These are phyloP conservation scores for Henricia sp. DNA, from an alignment of 53 echinoderm and acorn worm genomes.

Conservation along the genomic window DNA sequence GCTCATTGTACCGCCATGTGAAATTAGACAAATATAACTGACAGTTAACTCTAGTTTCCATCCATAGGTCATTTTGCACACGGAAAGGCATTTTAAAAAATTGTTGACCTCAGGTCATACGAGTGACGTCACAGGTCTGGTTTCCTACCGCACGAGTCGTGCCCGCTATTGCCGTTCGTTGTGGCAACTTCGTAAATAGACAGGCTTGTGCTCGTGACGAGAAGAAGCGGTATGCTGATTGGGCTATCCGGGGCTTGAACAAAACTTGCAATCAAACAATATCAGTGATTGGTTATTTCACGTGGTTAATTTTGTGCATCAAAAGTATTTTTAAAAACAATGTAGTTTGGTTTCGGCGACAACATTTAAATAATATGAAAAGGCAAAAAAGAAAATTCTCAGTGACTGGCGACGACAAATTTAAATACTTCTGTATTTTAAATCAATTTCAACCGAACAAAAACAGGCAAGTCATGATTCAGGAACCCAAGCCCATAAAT, in stretches of 20 bases:
- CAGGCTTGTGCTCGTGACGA: slow-evolving; percentile 69
- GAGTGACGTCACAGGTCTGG: too few species aligned
- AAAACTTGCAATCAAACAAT: slow-evolving; percentile 56
- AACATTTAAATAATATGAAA: not conserved
- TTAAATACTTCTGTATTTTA: too few species aligned
- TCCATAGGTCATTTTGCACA: too few species aligned
- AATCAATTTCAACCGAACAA: too few species aligned
- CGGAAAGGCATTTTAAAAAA: too few species aligned
- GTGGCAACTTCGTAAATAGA: slow-evolving; percentile 83
- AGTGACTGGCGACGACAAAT: not conserved
- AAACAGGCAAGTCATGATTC: too few species aligned
- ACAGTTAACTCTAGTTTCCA: not conserved
- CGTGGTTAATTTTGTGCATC: too few species aligned
- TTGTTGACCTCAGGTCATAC: too few species aligned
- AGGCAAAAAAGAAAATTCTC: not conserved
- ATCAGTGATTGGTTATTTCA: too few species aligned
- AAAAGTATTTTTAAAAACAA: too few species aligned
- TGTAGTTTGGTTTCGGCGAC: too few species aligned
- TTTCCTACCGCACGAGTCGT: not conserved
- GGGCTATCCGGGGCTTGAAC: slow-evolving; percentile 69
- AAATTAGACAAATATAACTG: not conserved
- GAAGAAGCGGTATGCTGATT: slow-evolving; percentile 66
- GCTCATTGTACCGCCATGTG: not conserved
- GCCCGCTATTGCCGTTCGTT: not conserved
- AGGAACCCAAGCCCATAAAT: slow-evolving; percentile 58